Evolutionary conservation across 2,797 vertebrate genomes (phyloP).

Genomic region (Hypotaenidia philippensis): DNA sequence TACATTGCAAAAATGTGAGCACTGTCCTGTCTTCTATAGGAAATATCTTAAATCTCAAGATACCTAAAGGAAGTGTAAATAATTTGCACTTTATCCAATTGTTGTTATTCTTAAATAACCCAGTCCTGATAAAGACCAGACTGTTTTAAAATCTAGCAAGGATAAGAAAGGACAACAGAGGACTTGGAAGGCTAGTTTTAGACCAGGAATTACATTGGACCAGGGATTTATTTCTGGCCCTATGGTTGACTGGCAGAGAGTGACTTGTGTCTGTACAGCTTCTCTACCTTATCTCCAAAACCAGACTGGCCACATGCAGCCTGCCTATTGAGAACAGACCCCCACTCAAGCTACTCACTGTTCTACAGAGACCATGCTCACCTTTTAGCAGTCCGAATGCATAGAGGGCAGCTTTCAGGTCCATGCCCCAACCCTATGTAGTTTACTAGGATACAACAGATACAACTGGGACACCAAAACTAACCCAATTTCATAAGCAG

Average conservation of each 20-base stretch:
- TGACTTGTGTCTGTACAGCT: neutral
- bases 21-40: neutral
- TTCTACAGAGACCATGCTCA: neutral
- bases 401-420: neutral
- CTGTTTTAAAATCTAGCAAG: neutral
- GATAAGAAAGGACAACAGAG: neutral
- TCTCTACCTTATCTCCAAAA: neutral
- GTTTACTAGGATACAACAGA: neutral
- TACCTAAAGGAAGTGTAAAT: neutral
- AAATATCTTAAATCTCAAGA: neutral
- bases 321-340: neutral
- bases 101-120: neutral
- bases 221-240: neutral
- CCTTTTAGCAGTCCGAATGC: neutral
- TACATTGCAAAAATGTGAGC: neutral
- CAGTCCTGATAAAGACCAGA: neutral
- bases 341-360: neutral
- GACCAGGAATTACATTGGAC: neutral
- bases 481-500: neutral
- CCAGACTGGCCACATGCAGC: neutral
- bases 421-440: neutral
- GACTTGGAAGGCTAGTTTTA: neutral
- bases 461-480: neutral
- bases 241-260: neutral
- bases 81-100: neutral